A percentile compares a stretch with the other conserved stretches of the same genome.
These are phyloP conservation scores for Semaprochilodus insignis DNA, from an alignment of 2,797 vertebrate genomes.

Conservation along the genomic window DNA sequence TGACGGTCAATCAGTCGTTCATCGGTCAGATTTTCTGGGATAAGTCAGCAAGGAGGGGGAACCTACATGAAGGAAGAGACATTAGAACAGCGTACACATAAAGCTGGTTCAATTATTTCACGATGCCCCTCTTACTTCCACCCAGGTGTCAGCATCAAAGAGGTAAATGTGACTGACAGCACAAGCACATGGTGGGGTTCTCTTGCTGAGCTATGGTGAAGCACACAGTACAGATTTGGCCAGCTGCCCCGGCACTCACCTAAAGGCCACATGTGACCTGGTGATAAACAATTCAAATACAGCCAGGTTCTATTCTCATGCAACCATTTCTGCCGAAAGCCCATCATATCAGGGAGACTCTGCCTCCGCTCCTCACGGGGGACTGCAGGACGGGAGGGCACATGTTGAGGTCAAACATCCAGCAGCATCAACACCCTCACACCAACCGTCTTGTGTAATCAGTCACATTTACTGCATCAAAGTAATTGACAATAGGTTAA, in stretches of 20 bases:
- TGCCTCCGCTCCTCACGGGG: constrained; percentile 68
- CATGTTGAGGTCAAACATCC: constrained; percentile 54
- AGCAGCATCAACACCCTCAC: neutral
- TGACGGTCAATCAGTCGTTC: constrained; percentile 54
- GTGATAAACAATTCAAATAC: constrained; percentile 81
- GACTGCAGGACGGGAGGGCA: constrained; percentile 54
- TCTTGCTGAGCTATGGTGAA: constrained; percentile 47
- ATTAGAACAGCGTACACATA: constrained; percentile 2
- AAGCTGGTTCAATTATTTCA: neutral
- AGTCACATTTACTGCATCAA: constrained; percentile 42
- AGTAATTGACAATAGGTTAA: neutral
- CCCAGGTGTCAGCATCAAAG: constrained; percentile 26
- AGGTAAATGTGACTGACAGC: constrained; percentile 54
- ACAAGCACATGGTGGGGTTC: constrained; percentile 40
- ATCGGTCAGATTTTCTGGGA: constrained; percentile 71
- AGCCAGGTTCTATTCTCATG: constrained; percentile 80
- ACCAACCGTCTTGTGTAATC: constrained; percentile 52
- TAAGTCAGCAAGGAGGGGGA: constrained; percentile 65
- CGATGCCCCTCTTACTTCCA: constrained; percentile 5
- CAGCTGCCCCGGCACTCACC: constrained; percentile 74
- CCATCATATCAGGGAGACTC: constrained; percentile 72
- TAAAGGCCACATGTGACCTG: constrained; percentile 72
- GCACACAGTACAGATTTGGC: neutral
- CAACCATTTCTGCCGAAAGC: constrained; percentile 81
- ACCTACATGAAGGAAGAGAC: constrained; percentile 58